Conservation (phyloP, 1,140 invertebrate species). For the Gerris buenoi region DNA sequence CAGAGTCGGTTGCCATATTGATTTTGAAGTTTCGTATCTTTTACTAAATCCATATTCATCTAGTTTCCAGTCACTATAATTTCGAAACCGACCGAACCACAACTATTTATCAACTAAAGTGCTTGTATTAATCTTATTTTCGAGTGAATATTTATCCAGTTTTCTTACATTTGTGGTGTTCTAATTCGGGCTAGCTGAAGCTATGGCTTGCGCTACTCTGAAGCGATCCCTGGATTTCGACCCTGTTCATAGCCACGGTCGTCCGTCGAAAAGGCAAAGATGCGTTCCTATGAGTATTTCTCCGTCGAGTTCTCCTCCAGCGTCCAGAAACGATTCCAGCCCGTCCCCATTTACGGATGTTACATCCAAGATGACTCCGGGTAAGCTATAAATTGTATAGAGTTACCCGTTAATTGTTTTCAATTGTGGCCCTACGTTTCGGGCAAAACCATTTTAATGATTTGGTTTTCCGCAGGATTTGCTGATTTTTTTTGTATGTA, state of each 20-base stretch:
- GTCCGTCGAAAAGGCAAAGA: slow-evolving; percentile 70
- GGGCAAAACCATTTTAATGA: too few relatives aligned
- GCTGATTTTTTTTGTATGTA: too few relatives aligned
- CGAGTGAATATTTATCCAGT: neutral
- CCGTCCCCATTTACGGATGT: slow-evolving; percentile 62
- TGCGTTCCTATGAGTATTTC: slow-evolving; percentile 68
- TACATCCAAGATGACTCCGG: slow-evolving; percentile 66
- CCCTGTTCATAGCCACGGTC: slow-evolving; percentile 58
- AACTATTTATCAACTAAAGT: too few relatives aligned
- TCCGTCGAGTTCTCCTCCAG: slow-evolving; percentile 45
- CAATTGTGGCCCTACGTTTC: too few relatives aligned
- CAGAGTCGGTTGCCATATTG: neutral
- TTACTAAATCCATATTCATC: neutral
- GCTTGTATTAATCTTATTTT: neutral
- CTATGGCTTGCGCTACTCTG: slow-evolving; percentile 92
- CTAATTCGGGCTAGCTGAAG: slow-evolving; percentile 5
- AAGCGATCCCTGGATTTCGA: slow-evolving; percentile 89
- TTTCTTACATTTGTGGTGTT: too few relatives aligned
- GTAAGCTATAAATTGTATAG: slow-evolving; percentile 33
- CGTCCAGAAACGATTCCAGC: slow-evolving; percentile 34
- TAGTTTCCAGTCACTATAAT: neutral
- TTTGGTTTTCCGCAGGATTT: too few relatives aligned
- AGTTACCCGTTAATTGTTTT: too few relatives aligned
- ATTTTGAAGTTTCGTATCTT: too few relatives aligned
- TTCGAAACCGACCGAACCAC: too few relatives aligned